Evolutionary conservation across 1,140 invertebrate species (phyloP), one percentile per base, ranked within the genome.

Genomic region (Babylonia areolata): DNA sequence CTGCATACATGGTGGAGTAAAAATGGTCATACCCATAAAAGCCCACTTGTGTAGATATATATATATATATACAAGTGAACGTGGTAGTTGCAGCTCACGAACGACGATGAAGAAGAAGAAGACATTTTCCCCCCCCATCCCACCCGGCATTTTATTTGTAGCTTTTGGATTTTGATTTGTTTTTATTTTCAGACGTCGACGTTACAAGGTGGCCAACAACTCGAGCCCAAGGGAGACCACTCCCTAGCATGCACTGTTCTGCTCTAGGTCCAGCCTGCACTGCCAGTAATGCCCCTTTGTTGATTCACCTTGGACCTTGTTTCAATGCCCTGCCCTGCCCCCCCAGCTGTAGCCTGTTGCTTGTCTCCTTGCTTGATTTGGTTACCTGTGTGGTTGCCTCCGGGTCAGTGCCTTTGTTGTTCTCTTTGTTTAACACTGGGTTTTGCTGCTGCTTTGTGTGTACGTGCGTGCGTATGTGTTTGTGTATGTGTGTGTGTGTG

Each of bases 141-240:
- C n/a, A n/a, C n/a, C n/a, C n/a, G n/a, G n/a, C n/a, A n/a, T n/a
- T n/a, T n/a, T n/a, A n/a, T n/a, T 51, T 17, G 9, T 51, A 12
- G 9, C 2, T 51, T 85, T 86, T 88, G 64, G 85, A 87, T 54
- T 75, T 84, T 73, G 64, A 11, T 83, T 80, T 85, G 80, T 85
- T 88, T 89, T 85, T 86, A 85, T 85, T 92, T 93, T 87, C 92
- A 93, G 92, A 89, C 91, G 91, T 87, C 91, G 92, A 86, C 92
- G 92, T 77, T 93, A 93, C 89, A 93, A 93, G 90, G 90, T 92
- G 91, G 91, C 92, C 81, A 88, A 89, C 88, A 91, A 89, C 82
- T 87, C 89, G 81, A 91, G 91, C 80, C 90, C 91, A 54, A 91
- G 91, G 77, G 91, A 91, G 33, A 90, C 91, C 17, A 92, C 91